phyloP scores from a whole-genome alignment of 1,140 invertebrate species.

The Drosophila pandora region DNA sequence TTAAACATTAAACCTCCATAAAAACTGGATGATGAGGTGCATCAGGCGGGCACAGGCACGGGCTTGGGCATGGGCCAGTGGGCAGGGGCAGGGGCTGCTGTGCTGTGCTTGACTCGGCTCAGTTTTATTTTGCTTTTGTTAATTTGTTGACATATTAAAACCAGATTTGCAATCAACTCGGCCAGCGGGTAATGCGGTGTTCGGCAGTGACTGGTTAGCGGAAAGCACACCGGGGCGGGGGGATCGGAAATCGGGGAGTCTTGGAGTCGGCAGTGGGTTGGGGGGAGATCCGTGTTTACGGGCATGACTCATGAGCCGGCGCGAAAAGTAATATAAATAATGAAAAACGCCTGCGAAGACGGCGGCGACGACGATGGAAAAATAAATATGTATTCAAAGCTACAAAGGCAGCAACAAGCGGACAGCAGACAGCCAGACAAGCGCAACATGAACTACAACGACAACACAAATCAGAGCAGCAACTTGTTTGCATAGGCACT shows the following conservation, averaged over 20 bases:
- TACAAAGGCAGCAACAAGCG: conserved; percentile 3
- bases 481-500: conserved; percentile 71
- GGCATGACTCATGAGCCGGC: conserved; percentile 73
- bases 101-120: conserved; percentile 42
- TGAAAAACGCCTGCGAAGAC: conserved; percentile 64
- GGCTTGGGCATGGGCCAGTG: not conserved
- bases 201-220: not conserved
- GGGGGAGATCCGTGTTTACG: conserved; percentile 12
- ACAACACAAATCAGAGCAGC: conserved; percentile 25
- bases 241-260: not conserved
- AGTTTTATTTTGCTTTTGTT: conserved; percentile 56
- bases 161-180: conserved; percentile 81
- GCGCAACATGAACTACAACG: conserved; percentile 10
- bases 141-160: conserved; percentile 82
- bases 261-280: not conserved
- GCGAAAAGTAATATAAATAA: conserved; percentile 71
- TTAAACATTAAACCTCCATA: conserved; percentile 65
- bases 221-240: not conserved
- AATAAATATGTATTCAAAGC: conserved; percentile 50
- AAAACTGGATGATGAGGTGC: conserved; percentile 24
- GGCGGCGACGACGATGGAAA: conserved; percentile 25
- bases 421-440: not conserved
- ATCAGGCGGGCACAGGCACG: not conserved
- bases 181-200: conserved; percentile 32
- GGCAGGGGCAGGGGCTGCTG: conserved; percentile 8